Base-by-base conservation (phyloP, 2,113 vertebrate species). In the Rafetus swinhoei region DNA sequence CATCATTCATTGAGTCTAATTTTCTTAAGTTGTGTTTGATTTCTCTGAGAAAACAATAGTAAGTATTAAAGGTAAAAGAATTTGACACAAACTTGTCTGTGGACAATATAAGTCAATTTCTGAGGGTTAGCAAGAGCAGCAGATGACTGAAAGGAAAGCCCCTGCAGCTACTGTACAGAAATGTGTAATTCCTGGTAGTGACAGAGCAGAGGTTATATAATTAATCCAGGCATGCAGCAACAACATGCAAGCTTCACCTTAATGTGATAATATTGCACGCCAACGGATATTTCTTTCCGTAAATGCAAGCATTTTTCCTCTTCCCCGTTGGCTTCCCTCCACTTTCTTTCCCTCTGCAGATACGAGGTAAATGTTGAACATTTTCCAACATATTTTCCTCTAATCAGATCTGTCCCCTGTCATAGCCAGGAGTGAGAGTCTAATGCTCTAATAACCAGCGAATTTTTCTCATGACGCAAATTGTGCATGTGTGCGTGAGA, bases 381-480 rank as follows among this genome's bases (percentile, higher is more conserved):
- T 86, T 32, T 91, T 94, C 54, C 54, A 87, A 88, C 82, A 87
- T 4, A 25, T 87, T 93, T 94, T 72, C 39, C 16, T 93, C 81
- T 81, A 57, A 39, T 92, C 93, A 87, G 72, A 87, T 93, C 72
- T 87, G 55, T 76, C 55, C 81, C 80, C 89, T 79, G 82, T 88
- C 82, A 79, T 62, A 92, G 80, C 80, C 86, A 93, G 80, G 77
- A 88, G 27, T 87, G 80, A 94, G 60, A 90, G 92, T 95, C 84
- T 27, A 13, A 56, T 86, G 96, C 88, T 94, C 65, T 80, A 90
- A 81, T 25, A 94, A 77, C 69, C 88, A 45, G 45, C 32, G 90
- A 24, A 65, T 93, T 95, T 97, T 96, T 95, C 87, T 97, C 95
- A 91, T 90, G 86, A 62, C 88, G 96, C 80, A 85, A 57, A 90